A percentile compares a stretch with the other conserved stretches of the same genome.
phyloP scores from a whole-genome alignment of 1,140 invertebrate species.

The Heliconius melpomene region DNA sequence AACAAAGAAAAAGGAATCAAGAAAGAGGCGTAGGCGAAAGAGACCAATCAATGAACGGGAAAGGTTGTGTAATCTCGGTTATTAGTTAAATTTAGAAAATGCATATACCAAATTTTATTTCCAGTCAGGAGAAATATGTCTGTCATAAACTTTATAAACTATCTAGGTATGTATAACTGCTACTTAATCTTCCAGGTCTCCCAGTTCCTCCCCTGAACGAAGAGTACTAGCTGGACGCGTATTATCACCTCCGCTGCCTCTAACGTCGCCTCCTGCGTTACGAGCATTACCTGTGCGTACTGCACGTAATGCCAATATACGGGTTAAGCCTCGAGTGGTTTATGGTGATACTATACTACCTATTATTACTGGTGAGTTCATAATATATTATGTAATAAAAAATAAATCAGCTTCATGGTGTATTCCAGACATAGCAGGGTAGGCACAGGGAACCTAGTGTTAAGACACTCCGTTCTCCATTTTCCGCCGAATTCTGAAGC shows the following conservation, averaged over 20 bases:
- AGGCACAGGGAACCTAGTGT: too few relatives aligned
- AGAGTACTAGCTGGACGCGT: slow-evolving; percentile 56
- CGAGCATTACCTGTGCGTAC: slow-evolving; percentile 54
- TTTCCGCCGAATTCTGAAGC: too few relatives aligned
- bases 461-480: too few relatives aligned
- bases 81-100: background rate
- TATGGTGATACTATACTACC: slow-evolving; percentile 53
- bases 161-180: background rate
- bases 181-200: slow-evolving; percentile 47
- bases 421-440: too few relatives aligned
- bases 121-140: too few relatives aligned
- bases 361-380: slow-evolving; percentile 53
- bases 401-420: too few relatives aligned
- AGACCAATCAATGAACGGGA: slow-evolving; percentile 56
- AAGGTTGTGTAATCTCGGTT: slow-evolving; percentile 45
- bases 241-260: slow-evolving; percentile 61
- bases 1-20: slow-evolving; percentile 57
- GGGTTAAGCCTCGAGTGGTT: slow-evolving; percentile 44
- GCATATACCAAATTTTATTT: too few relatives aligned
- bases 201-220: slow-evolving; percentile 65
- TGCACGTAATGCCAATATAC: slow-evolving; percentile 38
- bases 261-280: slow-evolving; percentile 47
- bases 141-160: too few relatives aligned
- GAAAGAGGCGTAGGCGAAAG: slow-evolving; percentile 55
- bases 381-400: too few relatives aligned